Base-by-base conservation (phyloP, 2,888 invertebrate genomes). In the Lasioglossum lativentre region DNA sequence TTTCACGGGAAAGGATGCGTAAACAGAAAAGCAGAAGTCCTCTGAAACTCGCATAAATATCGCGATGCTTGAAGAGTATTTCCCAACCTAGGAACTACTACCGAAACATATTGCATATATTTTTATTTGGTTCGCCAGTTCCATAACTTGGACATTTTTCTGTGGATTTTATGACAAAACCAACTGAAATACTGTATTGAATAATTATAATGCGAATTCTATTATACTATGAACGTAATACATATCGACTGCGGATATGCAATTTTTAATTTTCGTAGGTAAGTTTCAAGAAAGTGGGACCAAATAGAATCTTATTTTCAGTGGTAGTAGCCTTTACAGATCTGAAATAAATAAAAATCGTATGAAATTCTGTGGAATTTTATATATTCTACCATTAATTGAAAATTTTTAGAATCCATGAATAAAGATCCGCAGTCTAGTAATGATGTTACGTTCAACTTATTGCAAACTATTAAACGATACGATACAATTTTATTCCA, bases 1-100 rank as follows among this genome's bases (percentile, higher is more conserved):
- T 40, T 68, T 75, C 47, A 63, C 40, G 75, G 63, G 78, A 52
- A 52, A 75, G 78, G 78, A 82, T 79, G 63, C 78, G 56, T 38
- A 75, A 75, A 70, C 59, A 40, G 72, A 38, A 59, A 45, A 80
- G 75, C 30, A 75, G 52, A 80, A 38, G 52, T 80, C 14, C 78
- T 27, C 56, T 16, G 59, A 34, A 79, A 75, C 74, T n/a, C 34
- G 27, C 73, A 72, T 77, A 82, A 82, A 77, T 73, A 72, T 73
- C 76, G 30, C 23, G 59, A 40, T 27, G 73, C 38, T n/a, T 63
- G 38, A 40, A 30, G 42, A n/a, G n/a, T 42, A 77, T 73, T 68
- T 47, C 23, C 23, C 74, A 70, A 73, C 34, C 42, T 71, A 30
- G 34, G 70, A 52, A 14, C 19, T 40, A 42, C n/a, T 23, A 45